phyloP scores from a whole-genome alignment of 2,797 vertebrate species.

The Neopelma chrysocephalum region DNA sequence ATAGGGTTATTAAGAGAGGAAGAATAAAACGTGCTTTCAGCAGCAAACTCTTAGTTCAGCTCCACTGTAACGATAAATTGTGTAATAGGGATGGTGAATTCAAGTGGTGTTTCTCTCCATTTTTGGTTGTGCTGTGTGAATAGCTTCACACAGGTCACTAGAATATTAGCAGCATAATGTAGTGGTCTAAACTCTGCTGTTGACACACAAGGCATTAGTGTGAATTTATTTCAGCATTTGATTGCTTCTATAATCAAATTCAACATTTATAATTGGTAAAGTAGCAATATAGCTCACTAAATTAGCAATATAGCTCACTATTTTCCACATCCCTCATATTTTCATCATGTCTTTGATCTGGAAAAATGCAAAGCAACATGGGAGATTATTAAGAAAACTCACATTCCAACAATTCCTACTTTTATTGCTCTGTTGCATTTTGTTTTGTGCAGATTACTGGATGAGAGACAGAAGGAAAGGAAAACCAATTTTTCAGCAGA shows the following conservation, averaged over 20 bases:
- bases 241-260: background rate
- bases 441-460: background rate
- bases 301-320: background rate
- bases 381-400: background rate
- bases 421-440: background rate
- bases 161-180: background rate
- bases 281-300: background rate
- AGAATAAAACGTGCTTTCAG: background rate
- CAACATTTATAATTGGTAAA: background rate
- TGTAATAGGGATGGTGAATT: background rate
- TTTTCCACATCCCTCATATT: background rate
- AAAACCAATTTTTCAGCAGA: background rate
- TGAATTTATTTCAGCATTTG: background rate
- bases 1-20: background rate
- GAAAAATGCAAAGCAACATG: background rate
- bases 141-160: background rate
- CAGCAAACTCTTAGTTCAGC: background rate
- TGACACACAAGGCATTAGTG: background rate
- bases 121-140: background rate
- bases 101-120: background rate
- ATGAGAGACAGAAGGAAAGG: background rate
- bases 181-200: background rate
- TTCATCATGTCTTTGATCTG: background rate
- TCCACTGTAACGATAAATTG: background rate
- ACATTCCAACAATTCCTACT: background rate